Conservation (phyloP, 92 coral and sea anemone genomes). For the Palythoa heliodiscus region DNA sequence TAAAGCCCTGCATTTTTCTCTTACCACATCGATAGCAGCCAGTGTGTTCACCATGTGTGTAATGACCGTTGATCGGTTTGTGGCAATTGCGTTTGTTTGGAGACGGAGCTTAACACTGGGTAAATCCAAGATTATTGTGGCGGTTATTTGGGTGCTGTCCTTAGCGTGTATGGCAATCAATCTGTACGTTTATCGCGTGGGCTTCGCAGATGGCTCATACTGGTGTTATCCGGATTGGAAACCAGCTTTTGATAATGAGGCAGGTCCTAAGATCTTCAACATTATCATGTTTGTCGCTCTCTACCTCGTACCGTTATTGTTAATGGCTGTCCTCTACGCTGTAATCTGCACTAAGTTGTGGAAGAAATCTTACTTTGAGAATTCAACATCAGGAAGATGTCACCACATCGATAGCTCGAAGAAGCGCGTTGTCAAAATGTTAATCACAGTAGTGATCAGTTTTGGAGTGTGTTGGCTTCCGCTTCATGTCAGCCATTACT, state of each 20-base stretch:
- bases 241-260: slow-evolving; percentile 55
- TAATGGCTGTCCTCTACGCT: slow-evolving; percentile 81
- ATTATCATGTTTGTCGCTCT: slow-evolving; percentile 65
- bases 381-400: slow-evolving; percentile 56
- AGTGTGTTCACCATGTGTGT: slow-evolving; percentile 78
- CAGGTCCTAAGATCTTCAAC: slow-evolving; percentile 64
- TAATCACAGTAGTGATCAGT: slow-evolving; percentile 65
- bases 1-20: slow-evolving; percentile 68
- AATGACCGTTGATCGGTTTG: slow-evolving; percentile 78
- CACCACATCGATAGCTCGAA: slow-evolving; percentile 63
- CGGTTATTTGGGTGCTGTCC: slow-evolving; percentile 69
- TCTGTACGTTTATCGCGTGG: slow-evolving; percentile 68
- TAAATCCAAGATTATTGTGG: slow-evolving; percentile 69
- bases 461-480: slow-evolving; percentile 88
- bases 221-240: slow-evolving; percentile 72
- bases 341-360: slow-evolving; percentile 68
- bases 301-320: slow-evolving; percentile 70
- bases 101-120: slow-evolving; percentile 66
- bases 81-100: slow-evolving; percentile 83
- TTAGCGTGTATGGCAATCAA: slow-evolving; percentile 74
- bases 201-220: slow-evolving; percentile 32
- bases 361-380: slow-evolving; percentile 61
- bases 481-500: slow-evolving; percentile 78
- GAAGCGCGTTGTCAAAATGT: slow-evolving; percentile 84
- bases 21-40: slow-evolving; percentile 77